These are phyloP conservation scores for Myanophis thanlyinensis DNA, from an alignment of 2,113 vertebrate species.

Conservation along the genomic window DNA sequence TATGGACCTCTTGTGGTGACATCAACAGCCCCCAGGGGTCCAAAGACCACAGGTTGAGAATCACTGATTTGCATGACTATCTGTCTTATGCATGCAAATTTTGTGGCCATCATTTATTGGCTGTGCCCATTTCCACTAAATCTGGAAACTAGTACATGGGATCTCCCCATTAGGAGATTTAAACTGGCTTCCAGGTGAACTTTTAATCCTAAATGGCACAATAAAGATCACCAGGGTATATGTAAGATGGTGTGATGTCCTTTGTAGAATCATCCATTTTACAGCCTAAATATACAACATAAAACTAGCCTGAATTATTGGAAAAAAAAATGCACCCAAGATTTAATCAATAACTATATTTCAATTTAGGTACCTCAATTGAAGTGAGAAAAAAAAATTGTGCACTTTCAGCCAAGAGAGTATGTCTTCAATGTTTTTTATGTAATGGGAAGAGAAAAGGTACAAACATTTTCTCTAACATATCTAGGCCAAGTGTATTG, in stretches of 20 bases:
- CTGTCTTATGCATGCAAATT: background rate
- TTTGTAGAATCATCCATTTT: background rate
- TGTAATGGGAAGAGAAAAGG: background rate
- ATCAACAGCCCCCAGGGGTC: background rate
- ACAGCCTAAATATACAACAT: background rate
- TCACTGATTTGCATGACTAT: background rate
- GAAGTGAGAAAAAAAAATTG: background rate
- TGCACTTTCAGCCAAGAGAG: background rate
- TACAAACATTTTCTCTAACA: background rate
- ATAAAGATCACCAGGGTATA: background rate
- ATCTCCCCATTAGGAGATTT: background rate
- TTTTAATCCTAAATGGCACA: background rate
- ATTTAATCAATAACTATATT: background rate
- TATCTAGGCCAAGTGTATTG: background rate
- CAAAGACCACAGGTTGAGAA: background rate
- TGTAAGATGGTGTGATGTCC: background rate
- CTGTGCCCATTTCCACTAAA: background rate
- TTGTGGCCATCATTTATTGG: background rate
- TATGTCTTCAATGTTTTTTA: background rate
- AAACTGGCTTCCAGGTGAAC: background rate
- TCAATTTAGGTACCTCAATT: background rate
- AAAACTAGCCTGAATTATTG: background rate
- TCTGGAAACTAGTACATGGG: background rate
- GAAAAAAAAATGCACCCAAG: background rate
- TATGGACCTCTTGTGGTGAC: background rate